Base-by-base conservation (phyloP, 2,113 vertebrate genomes). In the Eolophus roseicapilla region DNA sequence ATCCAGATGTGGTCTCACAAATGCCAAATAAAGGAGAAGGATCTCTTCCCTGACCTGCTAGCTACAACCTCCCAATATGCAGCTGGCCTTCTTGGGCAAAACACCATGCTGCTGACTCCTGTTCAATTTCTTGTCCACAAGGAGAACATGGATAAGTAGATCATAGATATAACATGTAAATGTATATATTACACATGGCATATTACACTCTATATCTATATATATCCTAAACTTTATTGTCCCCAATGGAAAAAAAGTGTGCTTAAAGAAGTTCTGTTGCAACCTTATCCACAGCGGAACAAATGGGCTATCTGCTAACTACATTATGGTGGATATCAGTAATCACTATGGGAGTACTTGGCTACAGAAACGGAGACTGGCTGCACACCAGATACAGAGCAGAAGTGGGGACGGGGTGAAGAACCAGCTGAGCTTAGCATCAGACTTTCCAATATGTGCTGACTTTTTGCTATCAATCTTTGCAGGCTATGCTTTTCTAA, bases 251-350 rank as follows among this genome's bases (percentile, higher is more conserved):
- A 90, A 41, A 35, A 68, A 75, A 88, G 17, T 59, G 69, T 50
- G 68, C 78, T 85, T 92, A 23, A 88, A 91, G 74, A 71, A 75
- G 55, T 82, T 93, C 64, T 91, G 7, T 79, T 91, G 69, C 77
- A 96, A 47, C 33, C 33, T 82, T 86, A 95, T 64, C 77, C 86
- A 64, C 47, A 82, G 86, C 2, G 3, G 81, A 95, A 91, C 62
- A 93, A 94, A 96, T 76, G 83, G 74, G 53, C 52, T 95, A 91
- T 93, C 95, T 96, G 88, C 81, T 96, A 94, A 96, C 92, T 96
- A 23, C 86, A 97, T 96, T 96, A 93, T 25, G 62, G 82, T 53
- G 93, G 71, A 82, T 89, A 95, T 95, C 93, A 79, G 52, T 83
- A 93, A 59, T 89, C 93, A 69, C 95, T 92, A 0, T 53, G 92